Evolutionary conservation across 1,140 invertebrate species (phyloP), one percentile per base, ranked within the genome.

Genomic region (Nephila pilipes): DNA sequence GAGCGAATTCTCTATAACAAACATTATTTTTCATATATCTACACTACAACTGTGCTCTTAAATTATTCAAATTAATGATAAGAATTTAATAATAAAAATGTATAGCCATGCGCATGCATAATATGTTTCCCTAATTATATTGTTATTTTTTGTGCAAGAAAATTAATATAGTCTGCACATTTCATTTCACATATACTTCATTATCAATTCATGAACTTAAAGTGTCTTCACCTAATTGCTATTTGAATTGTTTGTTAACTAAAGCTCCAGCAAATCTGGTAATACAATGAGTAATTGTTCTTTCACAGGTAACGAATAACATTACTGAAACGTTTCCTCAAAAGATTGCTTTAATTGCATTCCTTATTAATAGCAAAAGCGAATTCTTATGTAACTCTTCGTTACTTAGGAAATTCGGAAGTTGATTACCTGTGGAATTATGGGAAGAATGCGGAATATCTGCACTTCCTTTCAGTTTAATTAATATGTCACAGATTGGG

Each of bases 341-440:
- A 29, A 65, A 65, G n/a, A 3, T 36, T 32, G 65, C 25, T 16
- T 75, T 75, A 75, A 75, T 75, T 75, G 65, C 65, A 75, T 75
- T 75, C 65, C 29, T 5, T 32, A 32, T 75, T 16, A 75, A 32
- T 29, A 75, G 29, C 65, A 29, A 1, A 32, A 12, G 4, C 12
- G 18, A 6, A 75, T 75, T 75, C 65, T 75, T 75, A 20, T 18
- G 65, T 16, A 75, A 20, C 65, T 75, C 29, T 36, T 32, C 29
- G 65, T 32, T 75, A 20, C 65, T 32, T 16, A 29, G 29, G 14
- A 75, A 58, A 36, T 32, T 75, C 29, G 25, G 65, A 75, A 32
- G 10, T 75, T 75, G 65, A 75, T 75, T 75, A 75, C 65, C 65
- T 75, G 65, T 14, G 65, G 65, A 75, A 75, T 75, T 29, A 6